A percentile compares a stretch with the other conserved stretches of the same genome.
Evolutionary conservation across 1,140 invertebrate species (phyloP).

Genomic region (Calycopis cecrops): DNA sequence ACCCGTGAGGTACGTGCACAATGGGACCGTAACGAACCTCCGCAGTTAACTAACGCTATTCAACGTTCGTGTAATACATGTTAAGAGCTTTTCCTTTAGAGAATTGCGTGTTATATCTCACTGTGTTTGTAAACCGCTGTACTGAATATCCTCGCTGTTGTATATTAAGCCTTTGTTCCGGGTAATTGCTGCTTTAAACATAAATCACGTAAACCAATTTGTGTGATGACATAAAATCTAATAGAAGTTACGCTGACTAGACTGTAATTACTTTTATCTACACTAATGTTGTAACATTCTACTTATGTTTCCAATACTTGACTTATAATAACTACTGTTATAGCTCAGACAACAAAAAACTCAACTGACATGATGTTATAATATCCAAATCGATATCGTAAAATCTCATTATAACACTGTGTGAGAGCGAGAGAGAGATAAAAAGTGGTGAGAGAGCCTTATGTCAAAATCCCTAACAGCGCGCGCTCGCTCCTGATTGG

Average conservation of each 20-base stretch:
- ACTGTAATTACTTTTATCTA: too few species aligned
- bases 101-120: conserved; percentile 4
- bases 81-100: conserved; percentile 1
- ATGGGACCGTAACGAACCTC: conserved; percentile 6
- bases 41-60: conserved; percentile 3
- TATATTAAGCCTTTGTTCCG: neutral
- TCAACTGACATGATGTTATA: too few species aligned
- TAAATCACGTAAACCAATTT: neutral
- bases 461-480: too few species aligned
- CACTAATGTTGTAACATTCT: too few species aligned
- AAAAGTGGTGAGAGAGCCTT: too few species aligned
- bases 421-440: too few species aligned
- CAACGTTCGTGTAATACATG: neutral
- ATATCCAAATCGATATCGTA: too few species aligned
- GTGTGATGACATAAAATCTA: neutral
- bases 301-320: too few species aligned
- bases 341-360: too few species aligned
- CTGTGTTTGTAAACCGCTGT: neutral
- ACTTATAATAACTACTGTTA: too few species aligned
- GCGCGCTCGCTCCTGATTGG: too few species aligned
- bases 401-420: too few species aligned
- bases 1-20: neutral
- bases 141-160: neutral
- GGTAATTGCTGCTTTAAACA: neutral
- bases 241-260: neutral